Evolutionary conservation across 2,888 invertebrate genomes (phyloP).

Genomic region (Augochlorella aurata): DNA sequence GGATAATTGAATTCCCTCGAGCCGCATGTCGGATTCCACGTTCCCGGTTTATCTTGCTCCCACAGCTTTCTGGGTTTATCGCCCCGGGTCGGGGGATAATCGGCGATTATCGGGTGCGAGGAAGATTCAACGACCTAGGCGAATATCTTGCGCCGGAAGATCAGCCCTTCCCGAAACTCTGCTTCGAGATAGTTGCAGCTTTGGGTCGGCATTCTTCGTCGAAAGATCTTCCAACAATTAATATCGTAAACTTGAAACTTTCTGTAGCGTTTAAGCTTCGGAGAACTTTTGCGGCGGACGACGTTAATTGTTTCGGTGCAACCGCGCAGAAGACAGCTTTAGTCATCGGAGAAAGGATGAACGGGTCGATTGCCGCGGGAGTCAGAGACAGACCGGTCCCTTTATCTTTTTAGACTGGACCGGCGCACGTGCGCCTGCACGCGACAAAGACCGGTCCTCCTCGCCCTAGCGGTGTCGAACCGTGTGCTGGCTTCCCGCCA

Average conservation of each 20-base stretch:
- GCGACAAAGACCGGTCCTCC: conserved; percentile 43
- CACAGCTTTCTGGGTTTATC: not conserved
- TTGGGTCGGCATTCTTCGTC: too few relatives aligned
- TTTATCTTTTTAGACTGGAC: conserved; percentile 23
- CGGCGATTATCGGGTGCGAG: not conserved
- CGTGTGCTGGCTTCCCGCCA: conserved; percentile 71
- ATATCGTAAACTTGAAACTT: too few relatives aligned
- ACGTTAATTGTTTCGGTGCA: not conserved
- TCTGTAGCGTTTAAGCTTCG: too few relatives aligned
- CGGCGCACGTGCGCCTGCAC: conserved; percentile 48
- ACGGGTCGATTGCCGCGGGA: not conserved
- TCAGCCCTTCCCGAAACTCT: too few relatives aligned
- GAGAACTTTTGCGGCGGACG: too few relatives aligned
- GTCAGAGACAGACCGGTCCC: not conserved
- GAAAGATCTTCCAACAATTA: not conserved
- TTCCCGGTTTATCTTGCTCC: not conserved
- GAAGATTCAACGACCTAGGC: not conserved
- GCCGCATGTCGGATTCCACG: not conserved
- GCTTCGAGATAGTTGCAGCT: not conserved
- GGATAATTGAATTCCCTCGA: conserved; percentile 28
- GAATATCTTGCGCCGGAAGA: not conserved
- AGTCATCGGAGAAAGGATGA: not conserved
- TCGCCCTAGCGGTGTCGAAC: conserved; percentile 63
- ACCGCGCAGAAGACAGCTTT: not conserved
- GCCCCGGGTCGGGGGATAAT: not conserved